These are phyloP conservation scores for Zaprionus gabonicus DNA, from an alignment of 1,140 invertebrate species.

Conservation along the genomic window DNA sequence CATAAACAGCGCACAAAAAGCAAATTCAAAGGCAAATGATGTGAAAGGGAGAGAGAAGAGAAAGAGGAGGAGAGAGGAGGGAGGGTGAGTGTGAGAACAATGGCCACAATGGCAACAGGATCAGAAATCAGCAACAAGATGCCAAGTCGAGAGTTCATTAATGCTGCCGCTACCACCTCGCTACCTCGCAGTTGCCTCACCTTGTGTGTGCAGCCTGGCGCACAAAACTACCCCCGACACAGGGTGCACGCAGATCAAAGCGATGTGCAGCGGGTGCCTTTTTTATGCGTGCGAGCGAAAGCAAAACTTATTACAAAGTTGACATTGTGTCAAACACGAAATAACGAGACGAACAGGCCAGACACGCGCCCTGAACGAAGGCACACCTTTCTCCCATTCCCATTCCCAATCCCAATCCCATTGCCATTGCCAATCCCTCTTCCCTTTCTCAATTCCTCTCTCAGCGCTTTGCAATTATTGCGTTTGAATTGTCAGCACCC, in stretches of 20 bases:
- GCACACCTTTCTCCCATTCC: conserved; percentile 20
- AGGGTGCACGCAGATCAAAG: not conserved
- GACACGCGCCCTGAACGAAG: conserved; percentile 39
- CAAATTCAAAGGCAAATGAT: conserved; percentile 21
- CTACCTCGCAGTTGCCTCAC: conserved; percentile 34
- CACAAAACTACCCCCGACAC: conserved; percentile 31
- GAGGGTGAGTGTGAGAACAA: conserved; percentile 64
- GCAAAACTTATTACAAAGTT: conserved; percentile 79
- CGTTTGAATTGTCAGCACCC: conserved; percentile 82
- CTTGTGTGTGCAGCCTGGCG: conserved; percentile 38
- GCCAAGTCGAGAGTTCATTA: conserved; percentile 66
- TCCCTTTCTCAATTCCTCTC: conserved; percentile 52
- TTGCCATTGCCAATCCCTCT: conserved; percentile 25
- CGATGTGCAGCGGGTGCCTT: conserved; percentile 2
- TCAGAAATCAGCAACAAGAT: conserved; percentile 74
- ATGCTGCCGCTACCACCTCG: too few species aligned
- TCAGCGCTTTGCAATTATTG: conserved; percentile 61
- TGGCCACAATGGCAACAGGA: conserved; percentile 78
- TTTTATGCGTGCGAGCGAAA: conserved; percentile 23
- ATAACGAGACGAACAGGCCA: conserved; percentile 64
- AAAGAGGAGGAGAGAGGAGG: not conserved
- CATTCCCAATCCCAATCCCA: conserved; percentile 21
- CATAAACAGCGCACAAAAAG: conserved; percentile 68
- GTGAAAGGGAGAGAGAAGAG: not conserved
- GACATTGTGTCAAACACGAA: conserved; percentile 81